Base-by-base conservation (phyloP, 2,888 invertebrate genomes). In the Trisateles emortualis region DNA sequence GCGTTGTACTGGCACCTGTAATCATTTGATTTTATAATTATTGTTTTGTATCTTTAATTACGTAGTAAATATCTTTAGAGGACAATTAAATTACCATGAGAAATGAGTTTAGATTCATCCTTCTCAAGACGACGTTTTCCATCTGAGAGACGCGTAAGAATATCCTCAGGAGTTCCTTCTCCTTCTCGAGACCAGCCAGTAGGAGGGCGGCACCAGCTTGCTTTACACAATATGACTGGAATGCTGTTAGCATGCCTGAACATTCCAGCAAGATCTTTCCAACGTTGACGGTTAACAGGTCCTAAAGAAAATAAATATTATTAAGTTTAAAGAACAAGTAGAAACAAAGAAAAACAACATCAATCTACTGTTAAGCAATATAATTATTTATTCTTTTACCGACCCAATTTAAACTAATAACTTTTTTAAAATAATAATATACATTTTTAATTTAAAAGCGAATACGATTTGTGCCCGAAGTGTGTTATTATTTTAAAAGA, bases 101-200 rank as follows among this genome's bases (percentile, higher is more conserved):
- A 90, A 99, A 99, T n/a, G 99, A 98, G 90, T 98, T 98, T 41
- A 99, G 94, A 86, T 98, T 98, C 98, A 99, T 99, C 73, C 98
- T 94, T 71, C 99, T 94, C 69, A 99, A 92, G 61, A 98, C 96
- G 14, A 97, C 95, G 86, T 99, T 99, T 87, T 99, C 99, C 97
- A 98, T 98, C 93, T 99, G 99, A 30, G 98, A 98, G 53, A 98
- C 99, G 84, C 97, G 95, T 54, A 99, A 94, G 89, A 99, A 99
- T 88, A 99, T 98, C 84, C 98, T 94, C 68, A 99, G 92, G 51
- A 99, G 94, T 85, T 99, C 98, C 86, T 98, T 98, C 82, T 99
- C 98, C 88, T 98, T 98, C 91, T 98, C 98, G 53, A 98, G 93
- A 82, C 97, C 97, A 60, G 98, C 97, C 64, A 99, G 88, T 33